Evolutionary conservation across 2,888 invertebrate species (phyloP).

Genomic region (Dryadula phaetusa): DNA sequence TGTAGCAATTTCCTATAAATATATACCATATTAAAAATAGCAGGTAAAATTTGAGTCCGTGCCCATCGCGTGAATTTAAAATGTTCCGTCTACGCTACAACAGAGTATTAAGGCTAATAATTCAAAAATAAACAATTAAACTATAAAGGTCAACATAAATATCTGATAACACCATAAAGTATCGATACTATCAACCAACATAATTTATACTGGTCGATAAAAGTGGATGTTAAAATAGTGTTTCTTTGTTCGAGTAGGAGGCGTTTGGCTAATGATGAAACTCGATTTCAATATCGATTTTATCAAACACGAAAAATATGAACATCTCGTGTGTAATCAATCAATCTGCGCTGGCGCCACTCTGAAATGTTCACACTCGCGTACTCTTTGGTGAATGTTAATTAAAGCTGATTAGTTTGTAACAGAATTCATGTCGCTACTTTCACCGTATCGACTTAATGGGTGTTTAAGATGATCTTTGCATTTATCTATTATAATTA

Average conservation of each 20-base stretch:
- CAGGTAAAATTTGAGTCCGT: neutral
- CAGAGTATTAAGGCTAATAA: constrained; percentile 3
- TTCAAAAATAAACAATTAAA: constrained; percentile 4
- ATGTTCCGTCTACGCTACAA: neutral
- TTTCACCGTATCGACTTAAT: constrained; percentile 35
- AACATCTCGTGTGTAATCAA: constrained; percentile 44
- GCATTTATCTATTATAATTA: constrained; percentile 20
- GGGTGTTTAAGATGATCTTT: constrained; percentile 28
- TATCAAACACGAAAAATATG: constrained; percentile 40
- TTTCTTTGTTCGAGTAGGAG: constrained; percentile 17
- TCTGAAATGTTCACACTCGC: constrained; percentile 41
- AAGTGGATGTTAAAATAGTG: constrained; percentile 7
- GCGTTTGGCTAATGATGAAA: constrained; percentile 39
- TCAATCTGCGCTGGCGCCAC: constrained; percentile 46
- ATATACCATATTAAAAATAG: neutral
- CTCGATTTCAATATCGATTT: constrained; percentile 36
- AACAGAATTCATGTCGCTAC: constrained; percentile 39
- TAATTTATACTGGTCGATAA: constrained; percentile 13
- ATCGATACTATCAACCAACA: constrained; percentile 16
- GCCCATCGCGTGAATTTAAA: neutral
- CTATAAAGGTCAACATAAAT: constrained; percentile 19
- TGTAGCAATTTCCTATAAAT: neutral
- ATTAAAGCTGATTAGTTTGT: constrained; percentile 47
- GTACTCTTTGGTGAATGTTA: constrained; percentile 41
- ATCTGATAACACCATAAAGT: constrained; percentile 22